Percentiles rank a stretch among this genome's conserved stretches.
Conservation (phyloP, 64 coral and sea anemone genomes). For the Actinia equina region DNA sequence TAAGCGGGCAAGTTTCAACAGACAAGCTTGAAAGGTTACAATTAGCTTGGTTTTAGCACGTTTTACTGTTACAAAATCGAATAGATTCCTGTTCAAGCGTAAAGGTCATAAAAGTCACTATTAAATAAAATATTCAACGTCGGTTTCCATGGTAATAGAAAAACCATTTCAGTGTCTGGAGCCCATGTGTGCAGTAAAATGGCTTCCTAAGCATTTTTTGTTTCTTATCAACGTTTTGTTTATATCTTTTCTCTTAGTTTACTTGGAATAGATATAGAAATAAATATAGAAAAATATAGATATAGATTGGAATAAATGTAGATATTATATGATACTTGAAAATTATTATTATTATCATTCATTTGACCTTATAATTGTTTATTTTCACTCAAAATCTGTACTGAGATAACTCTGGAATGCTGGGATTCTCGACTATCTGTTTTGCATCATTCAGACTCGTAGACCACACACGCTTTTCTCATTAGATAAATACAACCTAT, state of each 20-base stretch:
- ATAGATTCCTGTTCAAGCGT: not conserved
- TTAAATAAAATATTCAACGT: not conserved
- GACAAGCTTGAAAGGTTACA: too few relatives aligned
- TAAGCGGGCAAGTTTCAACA: too few relatives aligned
- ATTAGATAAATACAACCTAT: not conserved
- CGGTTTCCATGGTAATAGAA: not conserved
- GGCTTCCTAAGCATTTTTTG: not conserved
- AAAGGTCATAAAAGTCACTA: not conserved
- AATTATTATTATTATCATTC: not conserved
- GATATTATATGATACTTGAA: not conserved
- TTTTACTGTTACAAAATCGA: not conserved
- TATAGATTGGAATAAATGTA: not conserved
- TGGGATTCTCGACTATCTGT: not conserved
- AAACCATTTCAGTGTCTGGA: not conserved
- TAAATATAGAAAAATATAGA: not conserved
- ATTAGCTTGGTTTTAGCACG: not conserved
- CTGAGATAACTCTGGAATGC: not conserved
- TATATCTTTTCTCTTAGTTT: not conserved
- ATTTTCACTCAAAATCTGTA: not conserved
- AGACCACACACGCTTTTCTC: conserved; percentile 1
- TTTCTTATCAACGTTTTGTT: not conserved
- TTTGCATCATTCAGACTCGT: not conserved
- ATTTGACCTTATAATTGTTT: not conserved
- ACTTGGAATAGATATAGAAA: not conserved
- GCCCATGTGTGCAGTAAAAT: not conserved